Percentiles rank a stretch among this genome's conserved stretches.
phyloP scores from a whole-genome alignment of 2,797 vertebrate genomes.

The Rousettus madagascariensis region DNA sequence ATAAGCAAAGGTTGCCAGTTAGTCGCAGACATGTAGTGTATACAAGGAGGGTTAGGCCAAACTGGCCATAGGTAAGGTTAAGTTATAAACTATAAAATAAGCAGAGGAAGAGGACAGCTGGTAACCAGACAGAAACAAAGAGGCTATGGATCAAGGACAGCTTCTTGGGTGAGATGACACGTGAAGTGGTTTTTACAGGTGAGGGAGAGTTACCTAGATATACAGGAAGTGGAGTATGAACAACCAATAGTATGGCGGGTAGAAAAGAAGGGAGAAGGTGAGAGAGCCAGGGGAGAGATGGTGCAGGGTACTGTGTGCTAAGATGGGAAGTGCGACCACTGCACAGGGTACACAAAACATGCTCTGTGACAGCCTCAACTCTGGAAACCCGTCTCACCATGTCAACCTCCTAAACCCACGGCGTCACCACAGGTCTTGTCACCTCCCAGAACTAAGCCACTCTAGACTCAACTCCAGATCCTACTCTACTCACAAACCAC shows the following conservation, averaged over 20 bases:
- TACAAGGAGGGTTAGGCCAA: not conserved
- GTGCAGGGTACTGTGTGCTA: not conserved
- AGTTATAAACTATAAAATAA: not conserved
- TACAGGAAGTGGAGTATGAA: not conserved
- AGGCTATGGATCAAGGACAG: not conserved
- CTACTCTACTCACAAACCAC: not conserved
- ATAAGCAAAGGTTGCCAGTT: not conserved
- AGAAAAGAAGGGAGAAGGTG: not conserved
- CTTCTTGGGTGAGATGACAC: not conserved
- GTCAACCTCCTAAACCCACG: not conserved
- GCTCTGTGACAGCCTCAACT: not conserved
- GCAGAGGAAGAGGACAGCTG: not conserved
- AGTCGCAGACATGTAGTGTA: not conserved
- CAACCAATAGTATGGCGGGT: not conserved
- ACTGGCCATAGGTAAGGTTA: not conserved
- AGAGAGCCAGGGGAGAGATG: not conserved
- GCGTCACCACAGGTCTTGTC: not conserved
- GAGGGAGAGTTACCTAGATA: not conserved
- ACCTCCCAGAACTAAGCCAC: not conserved
- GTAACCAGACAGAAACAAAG: not conserved
- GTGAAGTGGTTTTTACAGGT: not conserved
- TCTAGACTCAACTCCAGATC: not conserved
- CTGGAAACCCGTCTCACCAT: not conserved
- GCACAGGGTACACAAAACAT: not conserved
- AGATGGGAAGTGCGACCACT: not conserved